Base-by-base conservation (phyloP, 2,888 invertebrate genomes). In the Bellardia bayeri region DNA sequence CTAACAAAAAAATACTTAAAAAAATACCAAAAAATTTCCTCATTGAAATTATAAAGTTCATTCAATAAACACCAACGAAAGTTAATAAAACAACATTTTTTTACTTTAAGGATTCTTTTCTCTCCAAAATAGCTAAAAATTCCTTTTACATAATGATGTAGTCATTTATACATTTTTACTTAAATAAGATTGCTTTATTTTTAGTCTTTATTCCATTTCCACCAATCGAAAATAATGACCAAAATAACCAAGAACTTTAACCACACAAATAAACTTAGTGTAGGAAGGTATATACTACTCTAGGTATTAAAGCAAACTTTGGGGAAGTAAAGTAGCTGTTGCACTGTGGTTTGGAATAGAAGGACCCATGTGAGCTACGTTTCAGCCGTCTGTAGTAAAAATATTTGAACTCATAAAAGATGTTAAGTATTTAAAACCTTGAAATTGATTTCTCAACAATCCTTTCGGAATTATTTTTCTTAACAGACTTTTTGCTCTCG, bases 101-200 rank as follows among this genome's bases (percentile, higher is more conserved):
- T 69, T 54, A 14, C 51, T 51, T 51, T 6, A 37, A 54, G 37
- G n/a, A 16, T 7, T 56, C 23, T 74, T 30, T 42, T 42, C n/a
- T 42, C 74, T 66, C 56, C 56, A 56, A 81, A 54, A 66, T 56
- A 37, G 64, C 74, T 66, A 82, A 74, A 56, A 45, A 2, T 45
- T 45, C 4, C 11, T 45, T 66, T 74, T 16, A 54, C 51, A 54
- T 54, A 54, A 54, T 54, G 14, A n/a, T 5, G 51, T 7, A 54
- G 7, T 37, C 37, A 37, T 37, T 6, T 6, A 4, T 37, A 37
- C 6, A 37, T 37, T 4, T 37, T 37, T 37, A 37, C 37, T 37
- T 37, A 37, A 54, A 54, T 14, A 54, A n/a, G 2, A 16, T n/a
- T n/a, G 1, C 7, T n/a, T 14, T 45, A 7, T 14, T 54, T n/a